phyloP scores from a whole-genome alignment of 2,797 vertebrate species.

The Spinus pinus region DNA sequence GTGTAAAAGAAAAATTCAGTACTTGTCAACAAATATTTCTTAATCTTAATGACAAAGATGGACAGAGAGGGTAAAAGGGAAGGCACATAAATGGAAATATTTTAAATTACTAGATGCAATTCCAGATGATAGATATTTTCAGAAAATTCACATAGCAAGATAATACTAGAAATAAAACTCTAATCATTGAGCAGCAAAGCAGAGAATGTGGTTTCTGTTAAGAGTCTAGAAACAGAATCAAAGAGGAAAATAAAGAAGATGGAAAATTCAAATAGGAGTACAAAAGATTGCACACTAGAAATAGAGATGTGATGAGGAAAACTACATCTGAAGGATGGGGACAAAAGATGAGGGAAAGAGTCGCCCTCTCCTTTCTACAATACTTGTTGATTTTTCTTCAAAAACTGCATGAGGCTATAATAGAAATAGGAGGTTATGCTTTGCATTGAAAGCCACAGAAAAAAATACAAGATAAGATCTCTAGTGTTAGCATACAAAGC shows the following conservation, averaged over 20 bases:
- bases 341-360: not conserved
- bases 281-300: not conserved
- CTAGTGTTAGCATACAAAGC: not conserved
- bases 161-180: slow-evolving; percentile 10
- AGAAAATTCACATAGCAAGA: not conserved
- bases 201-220: not conserved
- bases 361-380: not conserved
- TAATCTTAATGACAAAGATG: not conserved
- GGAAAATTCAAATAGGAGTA: not conserved
- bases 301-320: not conserved
- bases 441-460: not conserved
- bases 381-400: not conserved
- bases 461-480: not conserved
- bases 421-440: not conserved
- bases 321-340: not conserved
- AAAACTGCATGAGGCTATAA: not conserved
- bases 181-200: not conserved
- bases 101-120: not conserved
- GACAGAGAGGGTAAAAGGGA: not conserved
- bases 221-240: not conserved
- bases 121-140: not conserved
- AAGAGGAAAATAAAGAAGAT: not conserved
- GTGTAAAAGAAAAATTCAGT: not conserved
- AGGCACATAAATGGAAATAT: not conserved
- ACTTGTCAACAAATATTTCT: not conserved